Evolutionary conservation across 1,140 invertebrate genomes (phyloP).

Genomic region (Lepidurus couesii): DNA sequence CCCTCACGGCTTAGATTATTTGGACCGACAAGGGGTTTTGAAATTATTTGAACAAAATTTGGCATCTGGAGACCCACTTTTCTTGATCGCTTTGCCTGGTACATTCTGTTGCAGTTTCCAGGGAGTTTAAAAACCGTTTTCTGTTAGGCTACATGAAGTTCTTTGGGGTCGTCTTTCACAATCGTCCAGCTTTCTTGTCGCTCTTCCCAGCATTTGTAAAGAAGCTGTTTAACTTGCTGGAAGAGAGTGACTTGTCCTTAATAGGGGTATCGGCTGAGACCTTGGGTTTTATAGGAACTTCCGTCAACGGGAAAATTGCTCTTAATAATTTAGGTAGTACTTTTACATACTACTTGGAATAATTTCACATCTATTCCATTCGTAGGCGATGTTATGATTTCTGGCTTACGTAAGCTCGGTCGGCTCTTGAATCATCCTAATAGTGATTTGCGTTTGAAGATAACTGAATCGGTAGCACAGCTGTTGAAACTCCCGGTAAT

Average conservation of each 20-base stretch:
- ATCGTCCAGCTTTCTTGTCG: conserved; percentile 34
- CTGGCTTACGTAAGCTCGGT: conserved; percentile 35
- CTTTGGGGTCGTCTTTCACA: conserved; percentile 31
- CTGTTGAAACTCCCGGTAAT: conserved; percentile 37
- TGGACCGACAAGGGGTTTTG: conserved; percentile 32
- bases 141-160: neutral
- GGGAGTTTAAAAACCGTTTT: neutral
- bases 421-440: conserved; percentile 32
- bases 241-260: conserved; percentile 31
- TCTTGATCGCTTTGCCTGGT: conserved; percentile 35
- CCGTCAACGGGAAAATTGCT: conserved; percentile 36
- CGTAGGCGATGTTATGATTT: neutral
- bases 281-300: conserved; percentile 37
- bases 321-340: conserved; percentile 24
- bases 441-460: conserved; percentile 34
- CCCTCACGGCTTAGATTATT: conserved; percentile 34
- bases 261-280: conserved; percentile 35
- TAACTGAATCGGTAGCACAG: conserved; percentile 36
- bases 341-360: neutral
- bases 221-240: neutral
- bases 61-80: conserved; percentile 34
- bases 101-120: conserved; percentile 36
- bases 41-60: conserved; percentile 32
- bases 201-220: conserved; percentile 27
- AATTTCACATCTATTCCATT: neutral